Base-by-base conservation (phyloP, 2,797 vertebrate genomes). In the Setipinna tenuifilis region DNA sequence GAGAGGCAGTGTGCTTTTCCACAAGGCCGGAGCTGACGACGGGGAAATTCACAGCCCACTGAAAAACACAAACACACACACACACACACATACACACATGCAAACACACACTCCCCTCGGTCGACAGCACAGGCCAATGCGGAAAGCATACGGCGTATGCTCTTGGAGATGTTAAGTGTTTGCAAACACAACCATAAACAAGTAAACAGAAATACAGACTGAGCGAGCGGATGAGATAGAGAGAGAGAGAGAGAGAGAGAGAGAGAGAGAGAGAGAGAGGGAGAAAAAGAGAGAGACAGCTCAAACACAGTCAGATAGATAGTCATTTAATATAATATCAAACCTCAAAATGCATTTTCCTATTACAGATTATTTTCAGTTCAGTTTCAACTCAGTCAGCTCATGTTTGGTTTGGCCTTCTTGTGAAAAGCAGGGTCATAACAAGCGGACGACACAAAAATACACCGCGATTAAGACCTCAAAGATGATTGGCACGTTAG, bases 1-100 rank as follows among this genome's bases (percentile, higher is more conserved):
- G 94, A 95, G 92, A 92, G 92, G 90, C 93, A 95, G 95, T 93
- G 91, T 94, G 94, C 92, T 95, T 78, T 44, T 78, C 71, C 92
- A 89, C 93, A 92, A 93, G 92, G 93, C 92, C 90, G 84, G 91
- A 93, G 92, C 94, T 94, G 92, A 95, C 92, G 92, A 92, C 93
- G 92, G 92, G 93, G 93, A 94, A 93, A 94, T 94, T 93, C 92
- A 92, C 89, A 86, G 89, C 92, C 92, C 92, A 78, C 71, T 78
- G 71, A 78, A 19, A 41, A 44, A 78, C 31, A 44, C 16, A 35
- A 31, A 78, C 31, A 78, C 6, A 25, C n/a, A 65, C 61, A 65
- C 61, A 65, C 61, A 65, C 61, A 35, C 28, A 6, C 31, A 41
- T 28, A 75, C 68, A 41, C 68, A 9, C 3, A 41, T 25, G 11